Base-by-base conservation (phyloP, 2,797 vertebrate genomes). In the Pangasius krempfi region DNA sequence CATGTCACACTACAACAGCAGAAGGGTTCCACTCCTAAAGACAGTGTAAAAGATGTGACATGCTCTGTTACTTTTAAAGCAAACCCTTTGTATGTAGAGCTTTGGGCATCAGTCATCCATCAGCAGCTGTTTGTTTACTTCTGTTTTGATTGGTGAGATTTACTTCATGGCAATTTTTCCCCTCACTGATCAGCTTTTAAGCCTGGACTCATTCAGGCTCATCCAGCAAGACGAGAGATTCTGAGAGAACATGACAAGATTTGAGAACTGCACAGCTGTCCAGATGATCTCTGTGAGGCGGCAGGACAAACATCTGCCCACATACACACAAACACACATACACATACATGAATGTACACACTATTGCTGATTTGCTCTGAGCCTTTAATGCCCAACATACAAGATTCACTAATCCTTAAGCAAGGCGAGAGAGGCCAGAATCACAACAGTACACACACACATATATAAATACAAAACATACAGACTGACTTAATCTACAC, bases 221-320 rank as follows among this genome's bases (percentile, higher is more conserved):
- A 78, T 30, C 73, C 73, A 27, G 47, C 47, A 30, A 79, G 75
- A 52, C 30, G 18, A 80, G n/a, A 80, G 30, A 33, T 80, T 56
- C 18, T 22, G 20, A 58, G 30, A 81, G 33, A 58, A 81, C 30
- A 80, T 80, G 78, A 80, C 33, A 81, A 81, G 79, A 81, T 81
- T 60, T 58, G 33, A 81, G 79, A 60, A 25, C 10, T 9, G 1
- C 54, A 60, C 54, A 58, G 54, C 79, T 58, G 79, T 60, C 20
- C 54, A 60, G 54, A 56, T 33, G 78, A 80, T 33, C 76, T 54
- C 50, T 20, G 50, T 8, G 3, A 54, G 76, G 27, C 16, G 16
- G 76, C 50, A 54, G 76, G 16, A 25, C 20, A 60, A 81, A 40
- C 54, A 81, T 60, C 54, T 81, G 78, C 37, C 52, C 52, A 33